Evolutionary conservation across 2,113 vertebrate genomes (phyloP), one percentile per base, ranked within the genome.

Genomic region (Prochilodus magdalenae): DNA sequence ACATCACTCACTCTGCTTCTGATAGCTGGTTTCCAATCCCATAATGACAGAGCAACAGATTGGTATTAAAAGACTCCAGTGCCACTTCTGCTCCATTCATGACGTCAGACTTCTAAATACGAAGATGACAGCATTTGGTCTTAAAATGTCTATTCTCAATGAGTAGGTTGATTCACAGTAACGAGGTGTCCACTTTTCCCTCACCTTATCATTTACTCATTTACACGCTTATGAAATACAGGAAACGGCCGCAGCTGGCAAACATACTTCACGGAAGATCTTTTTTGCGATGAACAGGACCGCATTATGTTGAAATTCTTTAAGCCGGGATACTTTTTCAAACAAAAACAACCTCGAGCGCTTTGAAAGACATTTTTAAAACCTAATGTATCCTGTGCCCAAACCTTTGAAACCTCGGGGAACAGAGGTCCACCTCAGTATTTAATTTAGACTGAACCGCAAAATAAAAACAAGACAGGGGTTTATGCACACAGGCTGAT

Each of bases 41-140:
- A 87, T 94, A 94, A 95, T 95, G 93, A 95, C 93, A 94, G 92
- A 90, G 93, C 90, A 87, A 90, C 87, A 93, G 91, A 90, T 89
- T 92, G 89, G 90, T 93, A 92, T 93, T 93, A 92, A 92, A 94
- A 89, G 91, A 88, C 89, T 91, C 85, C 77, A 74, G 82, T 89
- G 88, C 91, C 90, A 89, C 89, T 89, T 84, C 84, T 89, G 84
- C 91, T 89, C 70, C 87, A 67, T 88, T 88, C 84, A 88, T 94
- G 90, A 94, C 88, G 89, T 94, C 91, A 94, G 88, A 76, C 80
- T 91, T 91, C 90, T 93, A 93, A 94, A 93, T 93, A 90, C 57
- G 83, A 89, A 87, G 87, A 92, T 91, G 91, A 93, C 89, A 89
- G 88, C 90, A 93, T 80, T 80, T 29, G 16, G 33, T 83, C 44